A percentile compares a stretch with the other conserved stretches of the same genome.
Conservation (phyloP, 2,888 invertebrate genomes). For the Tanypteryx hageni region DNA sequence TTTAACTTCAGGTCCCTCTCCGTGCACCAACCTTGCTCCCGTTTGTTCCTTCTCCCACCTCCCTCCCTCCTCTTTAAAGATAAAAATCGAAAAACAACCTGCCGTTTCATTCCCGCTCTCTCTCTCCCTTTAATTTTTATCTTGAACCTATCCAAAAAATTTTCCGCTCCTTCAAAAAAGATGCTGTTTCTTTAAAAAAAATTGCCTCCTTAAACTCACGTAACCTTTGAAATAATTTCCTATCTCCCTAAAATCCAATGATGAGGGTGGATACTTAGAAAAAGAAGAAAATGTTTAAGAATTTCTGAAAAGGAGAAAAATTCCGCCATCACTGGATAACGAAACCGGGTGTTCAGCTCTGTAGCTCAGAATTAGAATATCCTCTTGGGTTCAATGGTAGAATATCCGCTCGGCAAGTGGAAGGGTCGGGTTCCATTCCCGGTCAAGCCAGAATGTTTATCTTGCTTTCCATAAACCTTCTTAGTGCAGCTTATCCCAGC, state of each 20-base stretch:
- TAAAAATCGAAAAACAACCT: neutral
- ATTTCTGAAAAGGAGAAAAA: too few relatives aligned
- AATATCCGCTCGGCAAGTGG: too few relatives aligned
- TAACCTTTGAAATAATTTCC: neutral
- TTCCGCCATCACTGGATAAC: too few relatives aligned
- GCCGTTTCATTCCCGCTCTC: neutral
- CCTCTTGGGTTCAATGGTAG: too few relatives aligned
- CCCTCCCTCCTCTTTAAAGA: neutral
- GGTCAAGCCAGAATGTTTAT: too few relatives aligned
- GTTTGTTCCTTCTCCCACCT: neutral
- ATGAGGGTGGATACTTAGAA: too few relatives aligned
- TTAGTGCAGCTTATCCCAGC: too few relatives aligned
- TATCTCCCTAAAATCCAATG: neutral
- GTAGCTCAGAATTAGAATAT: too few relatives aligned
- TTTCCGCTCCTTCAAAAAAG: neutral
- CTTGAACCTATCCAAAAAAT: neutral
- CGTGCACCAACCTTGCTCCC: neutral
- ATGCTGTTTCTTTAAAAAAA: neutral
- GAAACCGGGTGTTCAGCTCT: too few relatives aligned
- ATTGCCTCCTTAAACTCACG: neutral
- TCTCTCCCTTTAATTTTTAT: neutral
- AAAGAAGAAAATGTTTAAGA: too few relatives aligned
- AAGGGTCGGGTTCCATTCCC: too few relatives aligned
- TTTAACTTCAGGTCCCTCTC: neutral
- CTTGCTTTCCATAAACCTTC: too few relatives aligned